Conservation (phyloP, 2,113 vertebrate species). For the Probosciger aterrimus region DNA sequence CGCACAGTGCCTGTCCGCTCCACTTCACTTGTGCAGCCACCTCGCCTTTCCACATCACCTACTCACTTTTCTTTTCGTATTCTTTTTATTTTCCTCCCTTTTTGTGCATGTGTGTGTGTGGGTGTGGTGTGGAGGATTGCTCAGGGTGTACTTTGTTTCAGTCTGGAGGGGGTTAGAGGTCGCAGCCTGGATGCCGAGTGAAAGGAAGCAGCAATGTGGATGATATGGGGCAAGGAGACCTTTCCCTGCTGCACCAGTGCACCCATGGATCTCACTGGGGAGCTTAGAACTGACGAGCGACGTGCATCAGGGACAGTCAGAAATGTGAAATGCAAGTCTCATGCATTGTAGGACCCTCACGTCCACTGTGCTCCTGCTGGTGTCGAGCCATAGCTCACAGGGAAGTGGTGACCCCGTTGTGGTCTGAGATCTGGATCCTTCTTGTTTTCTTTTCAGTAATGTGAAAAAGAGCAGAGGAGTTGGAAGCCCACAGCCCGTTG, state of each 20-base stretch:
- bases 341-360: accelerated
- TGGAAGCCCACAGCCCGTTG: not conserved
- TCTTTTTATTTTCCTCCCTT: not conserved
- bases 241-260: not conserved
- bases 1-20: constrained; percentile 81
- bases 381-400: not conserved
- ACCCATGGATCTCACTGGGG: not conserved
- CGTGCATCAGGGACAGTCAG: not conserved
- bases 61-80: constrained; percentile 27
- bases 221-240: accelerated
- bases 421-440: not conserved
- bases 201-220: not conserved
- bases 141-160: not conserved
- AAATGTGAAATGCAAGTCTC: not conserved
- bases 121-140: not conserved
- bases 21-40: constrained; percentile 77
- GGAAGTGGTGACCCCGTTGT: not conserved
- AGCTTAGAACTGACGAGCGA: not conserved
- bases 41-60: constrained; percentile 48
- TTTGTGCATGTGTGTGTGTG: not conserved
- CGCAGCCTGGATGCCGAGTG: not conserved
- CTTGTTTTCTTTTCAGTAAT: not conserved
- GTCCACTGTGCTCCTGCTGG: not conserved
- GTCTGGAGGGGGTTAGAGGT: not conserved
- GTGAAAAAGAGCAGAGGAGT: not conserved